Conservation (phyloP, 2,113 vertebrate species). For the Rhipidura dahli region DNA sequence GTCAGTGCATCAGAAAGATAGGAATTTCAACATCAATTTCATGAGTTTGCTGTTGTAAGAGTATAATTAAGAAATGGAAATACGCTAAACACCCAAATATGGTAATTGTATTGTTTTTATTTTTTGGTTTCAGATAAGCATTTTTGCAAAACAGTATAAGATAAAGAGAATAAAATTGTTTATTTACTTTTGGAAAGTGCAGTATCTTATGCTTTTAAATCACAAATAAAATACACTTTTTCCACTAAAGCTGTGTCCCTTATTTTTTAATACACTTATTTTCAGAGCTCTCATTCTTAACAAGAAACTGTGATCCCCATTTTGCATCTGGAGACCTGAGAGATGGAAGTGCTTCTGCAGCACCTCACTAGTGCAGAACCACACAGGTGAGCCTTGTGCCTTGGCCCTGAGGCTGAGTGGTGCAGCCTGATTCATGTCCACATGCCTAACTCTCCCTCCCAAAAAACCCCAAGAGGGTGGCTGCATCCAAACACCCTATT, state of each 20-base stretch:
- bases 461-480: not conserved
- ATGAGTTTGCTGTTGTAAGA: not conserved
- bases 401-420: not conserved
- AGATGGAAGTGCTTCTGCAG: not conserved
- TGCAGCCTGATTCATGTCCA: conserved; percentile 48
- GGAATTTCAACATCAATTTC: not conserved
- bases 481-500: not conserved
- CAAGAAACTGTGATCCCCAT: not conserved
- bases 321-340: not conserved
- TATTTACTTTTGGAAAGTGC: not conserved
- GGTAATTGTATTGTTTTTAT: not conserved
- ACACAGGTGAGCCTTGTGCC: not conserved
- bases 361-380: not conserved
- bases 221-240: not conserved
- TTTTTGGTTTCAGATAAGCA: not conserved
- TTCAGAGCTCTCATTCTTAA: not conserved
- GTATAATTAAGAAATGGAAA: not conserved
- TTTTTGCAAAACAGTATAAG: not conserved
- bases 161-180: not conserved
- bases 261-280: not conserved
- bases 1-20: not conserved
- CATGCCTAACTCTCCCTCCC: not conserved
- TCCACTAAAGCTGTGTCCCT: not conserved
- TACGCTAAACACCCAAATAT: not conserved
- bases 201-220: not conserved